Evolutionary conservation across 2,797 vertebrate genomes (phyloP).

Genomic region (Notolepis coatsorum): DNA sequence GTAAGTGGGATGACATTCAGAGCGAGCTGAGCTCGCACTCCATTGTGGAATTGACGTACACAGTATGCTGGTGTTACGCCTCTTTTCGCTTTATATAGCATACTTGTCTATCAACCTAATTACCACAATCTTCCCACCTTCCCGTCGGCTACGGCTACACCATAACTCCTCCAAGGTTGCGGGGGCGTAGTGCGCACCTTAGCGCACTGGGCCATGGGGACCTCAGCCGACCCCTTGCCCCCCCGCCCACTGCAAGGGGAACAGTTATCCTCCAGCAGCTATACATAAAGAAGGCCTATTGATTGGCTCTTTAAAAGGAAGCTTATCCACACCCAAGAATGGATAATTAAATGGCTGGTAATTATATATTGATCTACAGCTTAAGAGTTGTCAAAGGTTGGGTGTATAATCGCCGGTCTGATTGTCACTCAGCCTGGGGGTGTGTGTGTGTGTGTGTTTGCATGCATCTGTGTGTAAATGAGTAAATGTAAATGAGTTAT

Average conservation of each 20-base stretch:
- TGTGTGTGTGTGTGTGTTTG: background rate
- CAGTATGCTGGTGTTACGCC: too few species aligned
- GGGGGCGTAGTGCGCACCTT: background rate
- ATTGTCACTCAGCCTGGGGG: constrained; percentile 10
- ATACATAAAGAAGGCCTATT: constrained; percentile 45
- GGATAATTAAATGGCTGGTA: constrained; percentile 72
- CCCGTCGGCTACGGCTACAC: too few species aligned
- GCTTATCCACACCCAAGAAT: constrained; percentile 53
- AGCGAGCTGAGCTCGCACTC: too few species aligned
- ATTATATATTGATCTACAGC: constrained; percentile 74
- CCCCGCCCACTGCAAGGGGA: constrained; percentile 46
- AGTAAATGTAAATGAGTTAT: too few species aligned
- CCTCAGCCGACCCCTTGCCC: too few species aligned
- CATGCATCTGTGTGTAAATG: background rate
- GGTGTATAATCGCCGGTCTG: constrained; percentile 47
- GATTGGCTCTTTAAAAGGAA: constrained; percentile 48
- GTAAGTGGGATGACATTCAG: too few species aligned
- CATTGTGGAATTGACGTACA: too few species aligned
- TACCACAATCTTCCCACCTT: too few species aligned
- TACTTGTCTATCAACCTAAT: too few species aligned
- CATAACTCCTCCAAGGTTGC: too few species aligned
- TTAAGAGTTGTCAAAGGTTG: constrained; percentile 63
- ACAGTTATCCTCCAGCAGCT: constrained; percentile 32
- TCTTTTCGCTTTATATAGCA: too few species aligned
- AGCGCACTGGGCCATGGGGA: background rate